phyloP scores from a whole-genome alignment of 2,113 vertebrate species.

The Triplophysa siluroides region DNA sequence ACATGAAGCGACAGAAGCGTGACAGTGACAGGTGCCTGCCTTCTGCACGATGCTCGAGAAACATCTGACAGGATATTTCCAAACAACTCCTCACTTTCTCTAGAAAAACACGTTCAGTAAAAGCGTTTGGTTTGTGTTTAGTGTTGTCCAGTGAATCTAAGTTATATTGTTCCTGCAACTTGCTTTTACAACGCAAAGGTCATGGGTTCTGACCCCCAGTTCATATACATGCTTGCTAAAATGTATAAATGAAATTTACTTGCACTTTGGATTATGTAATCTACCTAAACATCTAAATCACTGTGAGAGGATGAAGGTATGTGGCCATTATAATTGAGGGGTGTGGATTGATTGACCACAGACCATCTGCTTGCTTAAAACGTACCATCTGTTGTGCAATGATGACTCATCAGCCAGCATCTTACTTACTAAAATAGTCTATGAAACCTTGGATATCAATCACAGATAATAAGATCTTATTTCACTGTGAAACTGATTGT shows the following conservation, averaged over 20 bases:
- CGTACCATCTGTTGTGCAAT: conserved; percentile 28
- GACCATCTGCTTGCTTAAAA: conserved; percentile 35
- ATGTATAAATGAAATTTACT: too few species aligned
- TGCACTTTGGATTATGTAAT: conserved; percentile 4
- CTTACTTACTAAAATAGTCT: conserved; percentile 14
- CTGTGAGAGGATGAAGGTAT: conserved; percentile 14
- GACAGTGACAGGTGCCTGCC: conserved; percentile 8
- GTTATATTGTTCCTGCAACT: too few species aligned
- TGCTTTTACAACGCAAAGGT: too few species aligned
- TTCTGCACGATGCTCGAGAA: not conserved
- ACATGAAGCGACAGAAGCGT: not conserved
- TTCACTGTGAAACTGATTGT: not conserved
- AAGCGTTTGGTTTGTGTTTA: too few species aligned
- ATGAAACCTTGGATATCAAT: conserved; percentile 10
- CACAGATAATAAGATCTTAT: conserved; percentile 17
- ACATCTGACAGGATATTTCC: not conserved
- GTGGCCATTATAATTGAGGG: conserved; percentile 14
- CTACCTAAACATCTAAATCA: not conserved
- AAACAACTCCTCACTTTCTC: too few species aligned
- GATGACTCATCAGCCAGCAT: conserved; percentile 39
- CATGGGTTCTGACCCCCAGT: too few species aligned
- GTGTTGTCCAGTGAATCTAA: too few species aligned
- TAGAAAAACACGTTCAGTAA: too few species aligned
- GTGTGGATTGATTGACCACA: conserved; percentile 23
- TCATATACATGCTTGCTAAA: too few species aligned